phyloP scores from a whole-genome alignment of 2,113 vertebrate species.

The Rattus norvegicus region GRCr8 NC_086036.1:49898501-49899000 shows the following conservation, averaged over 20 bases:
- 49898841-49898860: neutral
- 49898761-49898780: neutral
- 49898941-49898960: neutral
- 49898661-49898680: neutral
- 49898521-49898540: neutral
- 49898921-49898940: neutral
- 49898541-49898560: slow-evolving; percentile 14
- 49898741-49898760: neutral
- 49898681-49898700: neutral
- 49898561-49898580: neutral
- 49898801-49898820: neutral
- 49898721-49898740: neutral
- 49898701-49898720: neutral
- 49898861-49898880: neutral
- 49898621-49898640: neutral
- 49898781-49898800: neutral
- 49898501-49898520: slow-evolving; percentile 44
- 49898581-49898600: neutral
- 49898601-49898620: neutral
- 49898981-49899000: slow-evolving; percentile 1
- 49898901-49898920: neutral
- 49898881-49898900: neutral
- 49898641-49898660: neutral
- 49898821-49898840: neutral
- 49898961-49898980: neutral